Evolutionary conservation across 1,140 invertebrate species (phyloP).

Genomic region (Nomia melanderi): DNA sequence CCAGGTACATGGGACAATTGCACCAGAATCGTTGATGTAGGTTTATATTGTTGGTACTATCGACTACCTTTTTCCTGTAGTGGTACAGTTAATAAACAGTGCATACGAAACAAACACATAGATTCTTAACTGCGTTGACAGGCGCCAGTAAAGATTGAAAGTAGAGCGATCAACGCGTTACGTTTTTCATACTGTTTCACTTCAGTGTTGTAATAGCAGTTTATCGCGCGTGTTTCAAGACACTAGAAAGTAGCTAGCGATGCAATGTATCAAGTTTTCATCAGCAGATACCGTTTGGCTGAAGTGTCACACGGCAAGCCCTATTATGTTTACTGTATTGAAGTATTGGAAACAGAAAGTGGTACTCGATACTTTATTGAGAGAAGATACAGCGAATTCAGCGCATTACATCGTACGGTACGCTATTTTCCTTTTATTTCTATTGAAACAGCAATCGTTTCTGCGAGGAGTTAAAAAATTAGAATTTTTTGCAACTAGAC

Average conservation of each 20-base stretch:
- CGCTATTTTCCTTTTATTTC: slow-evolving; percentile 29
- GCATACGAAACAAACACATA: background rate
- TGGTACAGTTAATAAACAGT: background rate
- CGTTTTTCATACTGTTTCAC: background rate
- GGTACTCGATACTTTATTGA: slow-evolving; percentile 80
- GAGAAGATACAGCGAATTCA: slow-evolving; percentile 84
- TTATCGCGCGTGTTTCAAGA: slow-evolving; percentile 27
- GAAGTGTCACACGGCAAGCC: slow-evolving; percentile 78
- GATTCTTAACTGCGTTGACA: background rate
- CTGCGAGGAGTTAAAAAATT: no score
- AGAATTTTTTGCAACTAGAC: background rate
- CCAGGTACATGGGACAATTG: no score
- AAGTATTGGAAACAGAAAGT: slow-evolving; percentile 77
- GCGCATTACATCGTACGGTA: slow-evolving; percentile 83
- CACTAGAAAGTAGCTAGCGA: slow-evolving; percentile 48
- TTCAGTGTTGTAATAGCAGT: background rate
- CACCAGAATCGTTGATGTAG: no score
- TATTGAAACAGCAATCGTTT: background rate
- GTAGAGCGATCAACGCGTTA: background rate
- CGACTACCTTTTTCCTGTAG: background rate
- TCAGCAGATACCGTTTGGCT: slow-evolving; percentile 77
- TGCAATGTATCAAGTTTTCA: slow-evolving; percentile 79
- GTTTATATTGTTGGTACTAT: slow-evolving; percentile 1
- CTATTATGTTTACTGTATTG: slow-evolving; percentile 83
- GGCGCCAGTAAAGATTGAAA: background rate